Conservation (phyloP, 2,113 vertebrate species). For the Dicerorhinus sumatrensis region DNA sequence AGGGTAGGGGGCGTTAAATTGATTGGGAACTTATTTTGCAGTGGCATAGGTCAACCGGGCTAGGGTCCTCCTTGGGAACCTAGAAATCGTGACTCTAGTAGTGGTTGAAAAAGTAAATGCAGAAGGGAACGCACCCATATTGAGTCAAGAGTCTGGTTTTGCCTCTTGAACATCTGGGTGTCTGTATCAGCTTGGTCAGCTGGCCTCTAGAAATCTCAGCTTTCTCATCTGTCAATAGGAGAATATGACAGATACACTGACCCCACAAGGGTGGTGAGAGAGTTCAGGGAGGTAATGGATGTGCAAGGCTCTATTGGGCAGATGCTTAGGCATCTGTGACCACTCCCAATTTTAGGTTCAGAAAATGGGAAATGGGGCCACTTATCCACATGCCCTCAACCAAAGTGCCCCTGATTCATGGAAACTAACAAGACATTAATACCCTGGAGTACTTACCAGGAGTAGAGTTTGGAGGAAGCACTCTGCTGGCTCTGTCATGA, state of each 20-base stretch:
- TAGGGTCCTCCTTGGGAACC: background rate
- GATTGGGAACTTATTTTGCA: fast-evolving
- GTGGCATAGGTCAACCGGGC: fast-evolving
- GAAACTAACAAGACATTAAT: fast-evolving
- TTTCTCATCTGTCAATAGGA: fast-evolving
- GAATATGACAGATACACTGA: fast-evolving
- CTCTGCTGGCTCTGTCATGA: fast-evolving
- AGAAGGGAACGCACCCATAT: background rate
- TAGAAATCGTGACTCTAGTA: background rate
- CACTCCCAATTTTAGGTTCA: background rate
- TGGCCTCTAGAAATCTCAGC: background rate
- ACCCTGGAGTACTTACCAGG: fast-evolving
- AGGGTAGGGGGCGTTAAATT: fast-evolving
- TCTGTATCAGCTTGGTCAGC: background rate
- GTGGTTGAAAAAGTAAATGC: fast-evolving
- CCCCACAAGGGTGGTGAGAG: background rate
- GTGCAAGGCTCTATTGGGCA: background rate
- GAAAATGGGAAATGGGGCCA: background rate
- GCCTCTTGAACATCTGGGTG: background rate
- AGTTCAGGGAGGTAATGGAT: fast-evolving
- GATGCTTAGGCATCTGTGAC: background rate
- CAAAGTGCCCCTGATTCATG: fast-evolving
- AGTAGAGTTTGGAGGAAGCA: background rate
- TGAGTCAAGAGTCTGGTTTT: background rate
- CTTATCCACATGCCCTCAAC: fast-evolving